Evolutionary conservation across 2,113 vertebrate genomes (phyloP), one percentile per base, ranked within the genome.

Genomic region (Odontophorus gujanensis): DNA sequence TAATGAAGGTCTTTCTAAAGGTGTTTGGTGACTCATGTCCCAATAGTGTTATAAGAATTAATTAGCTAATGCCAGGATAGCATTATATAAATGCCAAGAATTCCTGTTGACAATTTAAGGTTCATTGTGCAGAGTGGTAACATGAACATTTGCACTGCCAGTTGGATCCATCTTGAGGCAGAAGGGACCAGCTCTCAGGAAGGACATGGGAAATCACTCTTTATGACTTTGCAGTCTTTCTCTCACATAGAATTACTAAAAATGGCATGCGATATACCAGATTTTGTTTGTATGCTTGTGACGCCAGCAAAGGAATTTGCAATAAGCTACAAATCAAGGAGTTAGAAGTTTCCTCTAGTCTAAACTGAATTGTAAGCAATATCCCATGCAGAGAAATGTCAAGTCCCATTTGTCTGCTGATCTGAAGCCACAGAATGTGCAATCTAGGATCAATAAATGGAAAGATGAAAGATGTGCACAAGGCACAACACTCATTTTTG

Each of bases 21-120:
- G 65, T 84, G 43, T 79, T 89, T 61, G 72, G 47, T 94, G 80
- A 93, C 57, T 95, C 69, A 92, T 81, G 32, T 95, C 94, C 81
- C 74, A 79, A 34, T 19, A 25, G 48, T 72, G 51, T 22, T 91
- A 43, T 85, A 93, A 81, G 61, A 84, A 87, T 81, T 93, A 86
- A 81, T 83, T 92, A 87, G 66, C 51, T 95, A 91, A 79, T 78
- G 55, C 55, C 73, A 78, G 61, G 53, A 85, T 12, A 69, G 26
- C 40, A 34, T 86, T 75, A 89, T 55, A 89, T 58, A 89, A 88
- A 95, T 84, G 65, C 16, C 86, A 81, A 89, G 58, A 30, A 58
- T 73, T 57, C 8, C 36, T 92, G 66, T 65, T 92, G 89, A 92
- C 81, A 92, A 57, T 63, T 34, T 40, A 20, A 89, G 38, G 25